A percentile compares a stretch with the other conserved stretches of the same genome.
phyloP scores from a whole-genome alignment of 2,888 invertebrate species.

The Pteria penguin region DNA sequence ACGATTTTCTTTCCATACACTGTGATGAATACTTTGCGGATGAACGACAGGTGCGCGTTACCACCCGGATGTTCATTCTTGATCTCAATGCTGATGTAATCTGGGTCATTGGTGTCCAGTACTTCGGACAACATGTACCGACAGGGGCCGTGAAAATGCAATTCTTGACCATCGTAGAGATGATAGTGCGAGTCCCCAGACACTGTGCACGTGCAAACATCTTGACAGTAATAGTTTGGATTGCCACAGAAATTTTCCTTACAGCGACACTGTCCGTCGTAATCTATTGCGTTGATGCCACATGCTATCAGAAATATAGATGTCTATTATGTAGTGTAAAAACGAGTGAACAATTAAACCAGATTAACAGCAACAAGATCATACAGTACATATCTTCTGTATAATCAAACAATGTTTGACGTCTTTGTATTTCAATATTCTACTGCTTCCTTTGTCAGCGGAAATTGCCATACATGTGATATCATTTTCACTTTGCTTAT shows the following conservation, averaged over 20 bases:
- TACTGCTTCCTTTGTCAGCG: too few relatives aligned
- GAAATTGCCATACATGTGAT: too few relatives aligned
- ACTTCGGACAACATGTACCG: neutral
- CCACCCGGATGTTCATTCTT: neutral
- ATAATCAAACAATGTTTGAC: neutral
- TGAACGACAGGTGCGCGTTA: neutral
- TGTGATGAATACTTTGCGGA: neutral
- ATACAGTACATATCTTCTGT: too few relatives aligned
- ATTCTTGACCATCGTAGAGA: neutral
- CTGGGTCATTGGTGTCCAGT: neutral
- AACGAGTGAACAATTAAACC: neutral
- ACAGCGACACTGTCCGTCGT: neutral
- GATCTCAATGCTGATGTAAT: neutral
- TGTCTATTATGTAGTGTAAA: neutral
- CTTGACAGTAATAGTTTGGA: neutral
- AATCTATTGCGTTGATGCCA: neutral
- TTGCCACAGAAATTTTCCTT: neutral
- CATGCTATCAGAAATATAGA: neutral
- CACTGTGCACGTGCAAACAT: neutral
- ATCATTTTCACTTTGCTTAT: too few relatives aligned
- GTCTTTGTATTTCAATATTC: neutral
- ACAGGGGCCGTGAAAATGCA: conserved; percentile 1
- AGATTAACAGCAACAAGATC: too few relatives aligned
- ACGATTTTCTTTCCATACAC: neutral
- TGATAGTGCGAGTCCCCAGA: neutral